Base-by-base conservation (phyloP, 2,113 vertebrate species). In the Apodemus sylvaticus region DNA sequence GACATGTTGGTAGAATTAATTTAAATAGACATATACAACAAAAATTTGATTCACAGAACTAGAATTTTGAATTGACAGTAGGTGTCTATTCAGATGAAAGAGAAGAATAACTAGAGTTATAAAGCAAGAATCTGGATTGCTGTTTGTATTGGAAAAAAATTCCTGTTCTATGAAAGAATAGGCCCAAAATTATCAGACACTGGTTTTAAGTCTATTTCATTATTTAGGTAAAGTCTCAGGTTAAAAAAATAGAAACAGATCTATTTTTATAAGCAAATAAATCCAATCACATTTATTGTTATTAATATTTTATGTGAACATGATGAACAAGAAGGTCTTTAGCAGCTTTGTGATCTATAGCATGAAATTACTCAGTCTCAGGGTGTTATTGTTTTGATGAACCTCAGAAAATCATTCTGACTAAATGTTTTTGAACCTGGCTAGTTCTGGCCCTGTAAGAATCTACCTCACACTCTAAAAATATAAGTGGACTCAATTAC, bases 341-440 rank as follows among this genome's bases (percentile, higher is more conserved):
- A 64, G 19, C 0, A 76, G 17, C 16, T 74, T 26, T n/a, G 13
- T 7, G 3, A 13, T 3, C 9, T 20, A 64, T 77, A 60, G 22
- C 29, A 31, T 39, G 14, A 79, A 11, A 34, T 73, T 66, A 5
- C 45, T 85, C 13, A 13, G 24, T 22, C 12, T 58, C 20, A 19
- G 17, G n/a, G 39, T 71, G 60, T 17, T 55, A 62, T 24, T 19
- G 55, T 13, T 42, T 11, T 24, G 58, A 85, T 70, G 31, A 70
- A 22, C 31, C 7, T 20, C 0, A 36, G 42, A 13, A 16, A 0
- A 51, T 42, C 8, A 14, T 3, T n/a, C 22, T 55, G 13, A 9
- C 1, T 86, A 45, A 13, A 11, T 51, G 64, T 48, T 87, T 64
- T 36, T 22, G 4, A 17, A 14, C 12, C 7, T 64, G 64, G 53